Conservation (phyloP, 2,113 vertebrate genomes). For the Archilochus colubris region DNA sequence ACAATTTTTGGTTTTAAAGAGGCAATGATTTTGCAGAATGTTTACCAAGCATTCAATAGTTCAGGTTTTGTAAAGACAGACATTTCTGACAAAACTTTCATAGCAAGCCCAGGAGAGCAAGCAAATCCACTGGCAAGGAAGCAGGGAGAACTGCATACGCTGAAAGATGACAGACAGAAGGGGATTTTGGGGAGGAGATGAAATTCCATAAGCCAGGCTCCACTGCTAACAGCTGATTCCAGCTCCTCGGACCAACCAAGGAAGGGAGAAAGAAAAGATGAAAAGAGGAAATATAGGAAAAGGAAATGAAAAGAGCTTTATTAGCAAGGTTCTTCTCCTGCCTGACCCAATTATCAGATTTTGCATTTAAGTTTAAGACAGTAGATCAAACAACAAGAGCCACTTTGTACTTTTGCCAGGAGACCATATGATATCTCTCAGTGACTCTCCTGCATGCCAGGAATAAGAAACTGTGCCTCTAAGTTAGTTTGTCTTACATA, state of each 20-base stretch:
- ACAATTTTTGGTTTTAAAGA: background rate
- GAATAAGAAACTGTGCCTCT: conserved; percentile 70
- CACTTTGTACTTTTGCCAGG: conserved; percentile 90
- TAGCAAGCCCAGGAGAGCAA: background rate
- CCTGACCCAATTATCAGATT: conserved; percentile 88
- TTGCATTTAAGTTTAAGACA: conserved; percentile 85
- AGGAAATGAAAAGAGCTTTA: conserved; percentile 87
- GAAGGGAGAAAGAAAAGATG: conserved; percentile 58
- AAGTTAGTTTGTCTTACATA: conserved; percentile 69
- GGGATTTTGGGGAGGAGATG: background rate
- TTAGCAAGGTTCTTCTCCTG: conserved; percentile 82
- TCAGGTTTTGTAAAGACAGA: background rate
- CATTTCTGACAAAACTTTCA: background rate
- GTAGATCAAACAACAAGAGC: conserved; percentile 83
- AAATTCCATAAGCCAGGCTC: background rate
- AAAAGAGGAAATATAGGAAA: conserved; percentile 77
- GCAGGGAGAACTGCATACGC: background rate
- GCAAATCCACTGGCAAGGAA: background rate
- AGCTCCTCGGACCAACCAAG: conserved; percentile 29
- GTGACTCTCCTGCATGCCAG: conserved; percentile 80
- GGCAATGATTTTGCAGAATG: background rate
- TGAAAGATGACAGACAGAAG: background rate
- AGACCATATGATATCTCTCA: conserved; percentile 87
- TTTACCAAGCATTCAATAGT: background rate
- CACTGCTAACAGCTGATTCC: conserved; percentile 20